Percentiles rank a stretch among this genome's conserved stretches.
These are phyloP conservation scores for Corvus hawaiiensis DNA, from an alignment of 2,113 vertebrate genomes.

Conservation along the genomic window DNA sequence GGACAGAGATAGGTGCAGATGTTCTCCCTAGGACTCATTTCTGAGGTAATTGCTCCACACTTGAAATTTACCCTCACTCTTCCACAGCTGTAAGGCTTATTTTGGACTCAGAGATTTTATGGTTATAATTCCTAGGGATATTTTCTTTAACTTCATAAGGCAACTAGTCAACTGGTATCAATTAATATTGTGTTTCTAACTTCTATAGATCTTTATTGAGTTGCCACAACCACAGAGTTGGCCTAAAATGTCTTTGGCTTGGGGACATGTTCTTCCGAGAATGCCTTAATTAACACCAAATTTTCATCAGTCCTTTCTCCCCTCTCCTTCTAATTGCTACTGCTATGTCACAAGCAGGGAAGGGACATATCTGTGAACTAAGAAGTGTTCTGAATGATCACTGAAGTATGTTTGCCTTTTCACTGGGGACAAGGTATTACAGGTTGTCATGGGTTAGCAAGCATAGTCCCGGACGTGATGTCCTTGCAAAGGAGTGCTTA, in stretches of 20 bases:
- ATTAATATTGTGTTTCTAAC: neutral
- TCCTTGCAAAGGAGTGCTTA: too few relatives aligned
- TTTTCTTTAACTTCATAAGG: neutral
- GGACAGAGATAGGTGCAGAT: neutral
- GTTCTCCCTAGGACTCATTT: neutral
- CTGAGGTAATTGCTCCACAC: neutral
- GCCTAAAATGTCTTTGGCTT: neutral
- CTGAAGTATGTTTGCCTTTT: neutral
- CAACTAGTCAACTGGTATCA: neutral
- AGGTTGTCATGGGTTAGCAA: neutral
- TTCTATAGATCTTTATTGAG: neutral
- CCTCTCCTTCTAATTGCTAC: neutral
- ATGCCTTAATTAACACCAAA: conserved; percentile 10
- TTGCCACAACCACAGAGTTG: neutral
- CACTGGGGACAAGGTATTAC: neutral
- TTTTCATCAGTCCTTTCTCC: neutral
- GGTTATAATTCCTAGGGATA: neutral
- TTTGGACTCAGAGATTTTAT: neutral
- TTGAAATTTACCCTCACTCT: neutral
- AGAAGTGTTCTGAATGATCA: neutral
- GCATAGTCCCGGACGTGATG: too few relatives aligned
- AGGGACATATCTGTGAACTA: neutral
- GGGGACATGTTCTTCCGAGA: neutral
- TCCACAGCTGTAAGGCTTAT: neutral
- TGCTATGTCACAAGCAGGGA: neutral